Conservation (phyloP, 2,113 vertebrate genomes). For the Patagioenas fasciata region DNA sequence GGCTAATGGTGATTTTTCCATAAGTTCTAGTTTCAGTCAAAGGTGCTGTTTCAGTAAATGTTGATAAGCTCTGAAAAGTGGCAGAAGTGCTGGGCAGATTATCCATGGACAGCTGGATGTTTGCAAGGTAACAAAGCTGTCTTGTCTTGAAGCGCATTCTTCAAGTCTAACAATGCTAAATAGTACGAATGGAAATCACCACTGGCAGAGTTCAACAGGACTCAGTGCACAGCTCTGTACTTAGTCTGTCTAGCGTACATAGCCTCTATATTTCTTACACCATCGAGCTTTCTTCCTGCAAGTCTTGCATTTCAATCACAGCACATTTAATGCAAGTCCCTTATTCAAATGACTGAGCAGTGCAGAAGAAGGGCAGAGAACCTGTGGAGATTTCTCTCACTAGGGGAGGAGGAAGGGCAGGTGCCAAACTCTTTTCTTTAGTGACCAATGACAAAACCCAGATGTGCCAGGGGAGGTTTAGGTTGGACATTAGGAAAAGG, state of each 20-base stretch:
- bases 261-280: not conserved
- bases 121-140: not conserved
- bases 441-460: too few relatives aligned
- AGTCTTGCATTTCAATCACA: not conserved
- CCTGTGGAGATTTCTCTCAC: not conserved
- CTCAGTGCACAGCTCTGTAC: not conserved
- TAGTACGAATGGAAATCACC: not conserved
- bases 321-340: not conserved
- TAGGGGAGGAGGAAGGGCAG: too few relatives aligned
- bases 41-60: not conserved
- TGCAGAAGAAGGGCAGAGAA: not conserved
- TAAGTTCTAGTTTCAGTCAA: not conserved
- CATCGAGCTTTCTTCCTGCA: not conserved
- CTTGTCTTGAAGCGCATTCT: not conserved
- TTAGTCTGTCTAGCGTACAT: not conserved
- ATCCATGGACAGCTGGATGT: not conserved
- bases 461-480: too few relatives aligned
- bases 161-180: not conserved
- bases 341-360: not conserved
- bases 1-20: not conserved
- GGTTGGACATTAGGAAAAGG: too few relatives aligned
- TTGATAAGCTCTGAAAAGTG: not conserved
- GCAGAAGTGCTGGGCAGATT: not conserved
- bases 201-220: not conserved
- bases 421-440: too few relatives aligned